Evolutionary conservation across 2,113 vertebrate genomes (phyloP).

Genomic region (Nettapus auritus): DNA sequence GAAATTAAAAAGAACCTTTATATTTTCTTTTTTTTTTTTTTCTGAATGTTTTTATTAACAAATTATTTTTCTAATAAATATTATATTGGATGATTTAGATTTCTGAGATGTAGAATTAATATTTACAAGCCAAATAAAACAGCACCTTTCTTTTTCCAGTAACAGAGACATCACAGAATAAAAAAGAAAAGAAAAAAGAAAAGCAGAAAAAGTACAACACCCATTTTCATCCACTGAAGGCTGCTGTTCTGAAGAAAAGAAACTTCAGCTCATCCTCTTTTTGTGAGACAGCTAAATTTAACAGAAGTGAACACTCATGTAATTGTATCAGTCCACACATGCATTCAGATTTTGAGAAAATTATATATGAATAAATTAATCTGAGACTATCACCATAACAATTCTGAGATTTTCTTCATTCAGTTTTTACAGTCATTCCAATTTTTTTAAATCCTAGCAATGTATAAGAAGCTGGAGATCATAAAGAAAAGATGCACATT

Average conservation of each 20-base stretch:
- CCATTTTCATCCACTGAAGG: background rate
- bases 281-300: background rate
- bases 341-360: background rate
- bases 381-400: background rate
- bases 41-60: background rate
- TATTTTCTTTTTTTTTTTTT: background rate
- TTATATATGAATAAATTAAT: background rate
- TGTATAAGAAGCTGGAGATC: background rate
- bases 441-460: background rate
- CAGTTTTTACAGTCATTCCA: background rate
- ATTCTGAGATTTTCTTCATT: background rate
- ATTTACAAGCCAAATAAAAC: background rate
- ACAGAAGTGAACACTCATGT: background rate
- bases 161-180: background rate
- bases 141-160: background rate
- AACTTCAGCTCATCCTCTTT: background rate
- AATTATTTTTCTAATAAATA: background rate
- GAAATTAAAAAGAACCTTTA: background rate
- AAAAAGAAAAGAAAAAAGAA: no score
- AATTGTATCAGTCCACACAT: background rate
- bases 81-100: background rate
- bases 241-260: background rate
- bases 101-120: background rate
- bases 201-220: background rate
- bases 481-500: background rate